A percentile compares a stretch with the other conserved stretches of the same genome.
Evolutionary conservation across 2,888 invertebrate genomes (phyloP).

Genomic region (Caradrina clavipalpis): DNA sequence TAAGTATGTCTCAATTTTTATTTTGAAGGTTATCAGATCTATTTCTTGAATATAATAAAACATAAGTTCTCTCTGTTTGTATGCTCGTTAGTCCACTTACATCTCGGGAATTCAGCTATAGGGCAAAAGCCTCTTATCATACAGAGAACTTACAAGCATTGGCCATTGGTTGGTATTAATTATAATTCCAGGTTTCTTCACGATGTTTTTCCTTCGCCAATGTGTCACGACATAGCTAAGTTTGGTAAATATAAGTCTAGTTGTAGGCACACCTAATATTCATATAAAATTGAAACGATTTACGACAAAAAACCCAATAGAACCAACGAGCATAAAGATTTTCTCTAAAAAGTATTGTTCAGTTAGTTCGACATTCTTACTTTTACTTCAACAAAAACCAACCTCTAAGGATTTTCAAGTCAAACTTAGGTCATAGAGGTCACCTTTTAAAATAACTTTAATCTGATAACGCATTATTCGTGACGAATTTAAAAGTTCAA

Average conservation of each 20-base stretch:
- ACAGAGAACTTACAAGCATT: no score
- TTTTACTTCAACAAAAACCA: constrained; percentile 39
- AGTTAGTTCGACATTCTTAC: constrained; percentile 34
- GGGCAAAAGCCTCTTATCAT: no score
- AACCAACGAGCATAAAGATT: constrained; percentile 19
- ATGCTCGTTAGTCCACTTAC: no score
- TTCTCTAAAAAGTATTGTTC: constrained; percentile 36
- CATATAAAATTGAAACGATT: background rate
- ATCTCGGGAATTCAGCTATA: no score
- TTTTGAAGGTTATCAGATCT: no score
- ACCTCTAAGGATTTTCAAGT: constrained; percentile 41
- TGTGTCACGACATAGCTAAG: no score
- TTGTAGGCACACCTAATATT: background rate
- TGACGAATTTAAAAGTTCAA: constrained; percentile 42
- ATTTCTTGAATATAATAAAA: no score
- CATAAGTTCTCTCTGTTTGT: no score
- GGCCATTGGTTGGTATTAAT: no score
- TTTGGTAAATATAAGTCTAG: background rate
- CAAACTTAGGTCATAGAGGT: constrained; percentile 48
- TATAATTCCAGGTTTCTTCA: no score
- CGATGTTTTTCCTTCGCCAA: no score
- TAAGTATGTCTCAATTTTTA: no score
- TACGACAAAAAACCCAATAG: constrained; percentile 18
- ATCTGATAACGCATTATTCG: constrained; percentile 54
- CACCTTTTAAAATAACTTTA: constrained; percentile 46